Evolutionary conservation across 1,140 invertebrate species (phyloP), one percentile per base, ranked within the genome.

Genomic region (Calliopsis andreniformis): DNA sequence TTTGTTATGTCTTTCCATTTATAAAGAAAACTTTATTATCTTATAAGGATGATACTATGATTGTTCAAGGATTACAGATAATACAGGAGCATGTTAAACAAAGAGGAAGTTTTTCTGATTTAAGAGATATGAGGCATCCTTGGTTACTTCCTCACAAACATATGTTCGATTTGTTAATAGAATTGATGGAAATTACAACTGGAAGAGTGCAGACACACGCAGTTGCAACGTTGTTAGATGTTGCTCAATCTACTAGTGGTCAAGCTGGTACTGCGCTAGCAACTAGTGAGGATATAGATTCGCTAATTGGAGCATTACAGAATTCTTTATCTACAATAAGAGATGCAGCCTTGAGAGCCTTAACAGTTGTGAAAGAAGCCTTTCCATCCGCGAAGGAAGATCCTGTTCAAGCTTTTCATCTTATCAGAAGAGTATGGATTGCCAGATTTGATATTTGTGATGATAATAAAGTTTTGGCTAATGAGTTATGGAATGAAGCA

Each of bases 1-100:
- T 98, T 91, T 95, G 96, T 47, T 98, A 96, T 86, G 93, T 95
- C 28, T 98, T 98, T 89, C 95, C 96, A 7, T 94, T 98, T 69
- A 89, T 98, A 4, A 95, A 94, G 72, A 92, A 94, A 78, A 95
- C 95, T 69, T 84, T 97, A 39, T 86, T 93, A 8, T 91, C 91
- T 0, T 89, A 88, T 61, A 91, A 93, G 45, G 93, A 95, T 78
- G 94, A 96, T 58, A 85, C 91, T 23, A 90, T 95, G 73, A 92
- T 95, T 30, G 89, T 94, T 53, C 93, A 94, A 69, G 94, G 94
- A 7, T 89, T 97, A 35, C 93, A 95, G 76, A 93, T 98, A 39
- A 95, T 97, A 16, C 93, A 94, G 45, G 93, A 94, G 53, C 96
- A 97, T 90, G 94, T 95, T 0, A 93, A 95, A 83, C 92, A 95